These are phyloP conservation scores for Larimichthys crocea DNA, from an alignment of 2,113 vertebrate genomes.

Conservation along the genomic window DNA sequence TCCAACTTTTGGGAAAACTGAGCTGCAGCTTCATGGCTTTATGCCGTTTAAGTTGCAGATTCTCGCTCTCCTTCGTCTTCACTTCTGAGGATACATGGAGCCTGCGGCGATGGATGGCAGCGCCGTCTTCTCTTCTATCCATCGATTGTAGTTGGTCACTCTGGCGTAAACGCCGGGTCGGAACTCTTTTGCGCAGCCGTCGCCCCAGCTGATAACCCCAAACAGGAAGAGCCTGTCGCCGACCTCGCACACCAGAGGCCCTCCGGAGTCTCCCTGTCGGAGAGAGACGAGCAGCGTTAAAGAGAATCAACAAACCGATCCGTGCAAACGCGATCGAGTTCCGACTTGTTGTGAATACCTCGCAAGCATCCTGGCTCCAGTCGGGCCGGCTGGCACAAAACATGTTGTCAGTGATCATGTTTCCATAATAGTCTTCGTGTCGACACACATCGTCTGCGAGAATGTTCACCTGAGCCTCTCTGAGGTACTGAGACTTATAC, in stretches of 20 bases:
- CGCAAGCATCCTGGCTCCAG: constrained; percentile 90
- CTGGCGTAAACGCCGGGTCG: constrained; percentile 81
- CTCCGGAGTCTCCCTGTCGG: constrained; percentile 81
- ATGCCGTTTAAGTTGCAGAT: too few species aligned
- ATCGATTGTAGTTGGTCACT: constrained; percentile 80
- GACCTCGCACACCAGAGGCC: constrained; percentile 76
- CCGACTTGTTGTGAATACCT: constrained; percentile 78
- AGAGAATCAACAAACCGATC: neutral
- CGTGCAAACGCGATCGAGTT: fast-evolving
- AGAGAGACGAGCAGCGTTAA: neutral
- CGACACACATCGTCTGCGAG: constrained; percentile 84
- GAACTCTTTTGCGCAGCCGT: constrained; percentile 65
- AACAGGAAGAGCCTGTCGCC: constrained; percentile 70
- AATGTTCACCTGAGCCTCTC: constrained; percentile 85
- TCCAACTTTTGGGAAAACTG: too few species aligned
- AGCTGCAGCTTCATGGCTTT: too few species aligned
- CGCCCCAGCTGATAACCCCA: constrained; percentile 85
- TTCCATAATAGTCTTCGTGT: constrained; percentile 81
- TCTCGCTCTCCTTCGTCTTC: neutral
- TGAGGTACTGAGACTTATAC: constrained; percentile 85
- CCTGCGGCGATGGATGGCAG: constrained; percentile 28
- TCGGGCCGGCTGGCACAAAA: constrained; percentile 88
- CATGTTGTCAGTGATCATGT: constrained; percentile 89
- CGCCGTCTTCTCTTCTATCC: constrained; percentile 76
- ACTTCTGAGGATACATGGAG: constrained; percentile 57